Evolutionary conservation across 1,140 invertebrate species (phyloP).

Genomic region (Pomacea maculata): DNA sequence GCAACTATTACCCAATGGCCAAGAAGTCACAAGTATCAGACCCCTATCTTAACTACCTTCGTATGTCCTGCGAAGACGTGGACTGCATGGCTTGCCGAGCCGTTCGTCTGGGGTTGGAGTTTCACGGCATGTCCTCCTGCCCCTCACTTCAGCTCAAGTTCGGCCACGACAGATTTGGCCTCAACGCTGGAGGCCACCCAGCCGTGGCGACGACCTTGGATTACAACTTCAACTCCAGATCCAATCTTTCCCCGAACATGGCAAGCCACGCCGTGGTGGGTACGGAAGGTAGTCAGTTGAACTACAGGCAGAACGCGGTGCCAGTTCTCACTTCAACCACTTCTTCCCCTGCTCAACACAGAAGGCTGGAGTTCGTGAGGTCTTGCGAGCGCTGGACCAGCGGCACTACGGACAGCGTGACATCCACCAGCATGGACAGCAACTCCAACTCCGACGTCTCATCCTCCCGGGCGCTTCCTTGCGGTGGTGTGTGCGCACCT

Average conservation of each 20-base stretch:
- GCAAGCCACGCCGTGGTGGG: neutral
- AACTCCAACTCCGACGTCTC: conserved; percentile 5
- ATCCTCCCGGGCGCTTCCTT: neutral
- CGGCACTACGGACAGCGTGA: conserved; percentile 10
- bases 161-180: neutral
- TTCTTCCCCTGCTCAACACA: neutral
- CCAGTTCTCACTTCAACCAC: neutral
- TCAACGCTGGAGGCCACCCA: neutral
- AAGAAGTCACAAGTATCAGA: neutral
- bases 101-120: conserved; percentile 17
- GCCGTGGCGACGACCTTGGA: conserved; percentile 1
- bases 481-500: neutral
- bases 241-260: neutral
- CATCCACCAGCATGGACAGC: conserved; percentile 12
- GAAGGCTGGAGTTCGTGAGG: conserved; percentile 10
- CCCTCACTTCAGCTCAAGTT: conserved; percentile 18
- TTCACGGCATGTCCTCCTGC: conserved; percentile 18
- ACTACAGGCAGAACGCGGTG: neutral
- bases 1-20: conserved; percentile 19
- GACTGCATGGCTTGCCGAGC: conserved; percentile 30
- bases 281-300: neutral
- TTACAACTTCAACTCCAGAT: conserved; percentile 20
- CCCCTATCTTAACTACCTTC: conserved; percentile 19
- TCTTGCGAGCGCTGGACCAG: neutral
- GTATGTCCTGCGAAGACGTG: conserved; percentile 32